Percentiles rank a stretch among this genome's conserved stretches.
These are phyloP conservation scores for Philereme vetulata DNA, from an alignment of 2,888 invertebrate genomes.

Conservation along the genomic window DNA sequence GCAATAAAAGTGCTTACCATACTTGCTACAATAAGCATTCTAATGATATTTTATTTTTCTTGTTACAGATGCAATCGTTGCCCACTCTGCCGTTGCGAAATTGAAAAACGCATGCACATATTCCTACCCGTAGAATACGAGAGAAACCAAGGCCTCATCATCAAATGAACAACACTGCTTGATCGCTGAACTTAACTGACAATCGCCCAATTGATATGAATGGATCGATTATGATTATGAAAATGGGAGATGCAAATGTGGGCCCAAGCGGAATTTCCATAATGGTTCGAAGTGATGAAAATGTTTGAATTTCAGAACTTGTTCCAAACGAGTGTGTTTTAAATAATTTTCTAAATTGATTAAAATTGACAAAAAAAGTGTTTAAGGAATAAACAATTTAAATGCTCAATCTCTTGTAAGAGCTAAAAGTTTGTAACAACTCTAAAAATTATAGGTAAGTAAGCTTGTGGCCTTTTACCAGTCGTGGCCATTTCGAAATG, in stretches of 20 bases:
- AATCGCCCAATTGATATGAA: slow-evolving; percentile 31
- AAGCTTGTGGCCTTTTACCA: background rate
- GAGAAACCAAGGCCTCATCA: slow-evolving; percentile 60
- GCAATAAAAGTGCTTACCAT: background rate
- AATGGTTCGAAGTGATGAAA: background rate
- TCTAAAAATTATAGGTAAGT: background rate
- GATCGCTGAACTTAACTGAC: slow-evolving; percentile 42
- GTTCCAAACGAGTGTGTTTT: no score
- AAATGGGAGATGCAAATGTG: no score
- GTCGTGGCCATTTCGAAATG: background rate
- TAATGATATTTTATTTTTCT: background rate
- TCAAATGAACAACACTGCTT: slow-evolving; percentile 60
- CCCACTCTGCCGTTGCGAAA: slow-evolving; percentile 89
- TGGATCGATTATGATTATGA: slow-evolving; percentile 13
- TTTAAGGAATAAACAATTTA: background rate
- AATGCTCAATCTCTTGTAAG: background rate
- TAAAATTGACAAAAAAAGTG: background rate
- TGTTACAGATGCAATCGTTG: slow-evolving; percentile 86
- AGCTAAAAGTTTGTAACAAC: background rate
- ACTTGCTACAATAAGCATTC: background rate
- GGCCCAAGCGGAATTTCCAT: background rate
- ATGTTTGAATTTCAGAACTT: no score
- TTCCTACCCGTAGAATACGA: slow-evolving; percentile 86
- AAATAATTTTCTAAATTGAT: no score
- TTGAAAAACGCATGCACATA: slow-evolving; percentile 87